phyloP scores from a whole-genome alignment of 2,888 invertebrate species.

The Falcaria lacertinaria region DNA sequence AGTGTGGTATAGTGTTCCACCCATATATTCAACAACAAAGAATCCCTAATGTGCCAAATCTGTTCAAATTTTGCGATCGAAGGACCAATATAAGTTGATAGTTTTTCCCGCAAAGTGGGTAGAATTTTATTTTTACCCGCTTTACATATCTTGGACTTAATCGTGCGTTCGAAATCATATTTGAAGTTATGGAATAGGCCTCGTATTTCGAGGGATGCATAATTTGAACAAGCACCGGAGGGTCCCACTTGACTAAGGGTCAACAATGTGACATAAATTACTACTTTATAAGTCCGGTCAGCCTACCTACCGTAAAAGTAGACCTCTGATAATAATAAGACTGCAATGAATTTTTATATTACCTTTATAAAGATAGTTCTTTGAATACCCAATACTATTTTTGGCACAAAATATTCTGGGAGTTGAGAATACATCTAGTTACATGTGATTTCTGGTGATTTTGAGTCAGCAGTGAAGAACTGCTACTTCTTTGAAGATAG shows the following conservation, averaged over 20 bases:
- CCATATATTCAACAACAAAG: no score
- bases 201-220: slow-evolving; percentile 35
- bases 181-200: slow-evolving; percentile 38
- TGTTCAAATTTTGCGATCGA: not conserved
- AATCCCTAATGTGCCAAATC: not conserved
- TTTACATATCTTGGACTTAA: slow-evolving; percentile 38
- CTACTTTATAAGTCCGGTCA: slow-evolving; percentile 49
- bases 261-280: slow-evolving; percentile 56
- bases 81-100: slow-evolving; percentile 4
- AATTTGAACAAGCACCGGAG: slow-evolving; percentile 54
- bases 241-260: slow-evolving; percentile 47
- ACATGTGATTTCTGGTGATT: no score
- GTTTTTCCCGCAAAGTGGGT: slow-evolving; percentile 8
- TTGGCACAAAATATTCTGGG: no score
- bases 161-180: slow-evolving; percentile 47
- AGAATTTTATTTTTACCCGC: slow-evolving; percentile 20
- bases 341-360: no score
- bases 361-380: no score
- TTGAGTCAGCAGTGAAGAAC: no score
- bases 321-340: slow-evolving; percentile 18
- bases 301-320: slow-evolving; percentile 17
- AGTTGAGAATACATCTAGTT: no score
- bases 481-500: no score
- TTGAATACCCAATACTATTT: no score
- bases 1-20: no score